A percentile compares a stretch with the other conserved stretches of the same genome.
phyloP scores from a whole-genome alignment of 2,888 invertebrate species.

The Campopleginae sp. region DNA sequence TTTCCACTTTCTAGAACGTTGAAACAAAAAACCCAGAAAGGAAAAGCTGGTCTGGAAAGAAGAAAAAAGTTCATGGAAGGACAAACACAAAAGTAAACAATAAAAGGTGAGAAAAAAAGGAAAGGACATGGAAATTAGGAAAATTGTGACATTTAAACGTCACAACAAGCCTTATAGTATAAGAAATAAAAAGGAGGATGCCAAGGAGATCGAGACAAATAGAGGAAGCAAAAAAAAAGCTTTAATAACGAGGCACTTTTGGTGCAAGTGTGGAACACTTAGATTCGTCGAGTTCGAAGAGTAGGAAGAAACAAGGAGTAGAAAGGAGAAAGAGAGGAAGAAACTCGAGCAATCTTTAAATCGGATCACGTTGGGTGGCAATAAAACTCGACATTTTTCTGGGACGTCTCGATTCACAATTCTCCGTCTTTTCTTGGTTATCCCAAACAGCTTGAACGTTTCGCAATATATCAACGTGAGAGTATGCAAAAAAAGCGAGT shows the following conservation, averaged over 20 bases:
- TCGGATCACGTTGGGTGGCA: conserved; percentile 70
- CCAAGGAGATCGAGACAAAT: not conserved
- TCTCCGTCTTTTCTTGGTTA: conserved; percentile 16
- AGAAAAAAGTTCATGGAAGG: not conserved
- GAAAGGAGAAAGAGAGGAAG: not conserved
- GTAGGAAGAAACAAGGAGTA: conserved; percentile 29
- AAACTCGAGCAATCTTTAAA: conserved; percentile 68
- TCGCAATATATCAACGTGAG: not conserved
- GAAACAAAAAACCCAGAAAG: not conserved
- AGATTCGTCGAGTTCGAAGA: conserved; percentile 1
- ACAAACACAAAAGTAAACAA: conserved; percentile 23
- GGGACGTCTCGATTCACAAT: conserved; percentile 9
- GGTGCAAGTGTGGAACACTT: conserved; percentile 2
- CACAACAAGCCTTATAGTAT: not conserved
- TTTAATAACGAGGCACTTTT: conserved; percentile 70
- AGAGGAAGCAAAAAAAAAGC: not conserved
- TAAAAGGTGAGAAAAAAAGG: not conserved
- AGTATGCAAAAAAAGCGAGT: not conserved
- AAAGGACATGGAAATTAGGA: not conserved
- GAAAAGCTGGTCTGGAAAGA: not conserved
- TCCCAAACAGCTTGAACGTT: conserved; percentile 35
- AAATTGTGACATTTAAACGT: conserved; percentile 5
- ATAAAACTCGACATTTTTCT: conserved; percentile 65
- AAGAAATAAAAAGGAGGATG: not conserved
- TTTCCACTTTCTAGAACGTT: not conserved